Base-by-base conservation (phyloP, 2,113 vertebrate genomes). In the Psephotus haematonotus region DNA sequence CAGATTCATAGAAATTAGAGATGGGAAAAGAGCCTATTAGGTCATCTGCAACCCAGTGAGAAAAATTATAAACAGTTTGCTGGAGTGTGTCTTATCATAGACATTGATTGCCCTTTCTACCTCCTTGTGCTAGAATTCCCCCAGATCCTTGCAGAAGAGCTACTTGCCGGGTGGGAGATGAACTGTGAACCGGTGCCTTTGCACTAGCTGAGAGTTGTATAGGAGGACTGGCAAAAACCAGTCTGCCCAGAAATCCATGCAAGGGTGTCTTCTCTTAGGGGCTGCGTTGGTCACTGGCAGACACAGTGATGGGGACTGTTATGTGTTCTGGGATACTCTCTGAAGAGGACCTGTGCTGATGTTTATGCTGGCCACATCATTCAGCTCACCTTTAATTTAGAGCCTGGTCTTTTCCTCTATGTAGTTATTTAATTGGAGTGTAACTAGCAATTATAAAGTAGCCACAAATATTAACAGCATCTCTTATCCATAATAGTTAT, bases 1-100 rank as follows among this genome's bases (percentile, higher is more conserved):
- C 74, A 95, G 78, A 95, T 92, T 96, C 95, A 82, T 91, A 95
- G 96, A 96, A 97, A 96, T 96, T 93, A 93, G 77, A 96, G 93
- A 93, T 87, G 88, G 83, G 92, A 93, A 92, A 93, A 96, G 75
- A 94, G 91, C 92, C 91, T 93, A 94, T 95, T 94, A 97, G 91
- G 92, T 95, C 91, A 96, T 81, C 86, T 86, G 79, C 46, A 79
- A 52, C 81, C 90, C 37, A 86, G 79, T 60, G 91, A 96, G 93
- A 88, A 82, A 91, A 95, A 94, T 86, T 85, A 83, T 77, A 65
- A 95, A 65, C 78, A 72, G 82, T 77, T 95, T 96, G 33, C 75
- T 95, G 75, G 78, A 92, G 89, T 90, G 71, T 83, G 44, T 95
- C 81, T 92, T 93, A 65, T 91, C 74, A 50, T 12, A 85, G 52